Percentiles rank a stretch among this genome's conserved stretches.
Evolutionary conservation across 2,888 invertebrate genomes (phyloP).

Genomic region (Podotricha telesiphe): DNA sequence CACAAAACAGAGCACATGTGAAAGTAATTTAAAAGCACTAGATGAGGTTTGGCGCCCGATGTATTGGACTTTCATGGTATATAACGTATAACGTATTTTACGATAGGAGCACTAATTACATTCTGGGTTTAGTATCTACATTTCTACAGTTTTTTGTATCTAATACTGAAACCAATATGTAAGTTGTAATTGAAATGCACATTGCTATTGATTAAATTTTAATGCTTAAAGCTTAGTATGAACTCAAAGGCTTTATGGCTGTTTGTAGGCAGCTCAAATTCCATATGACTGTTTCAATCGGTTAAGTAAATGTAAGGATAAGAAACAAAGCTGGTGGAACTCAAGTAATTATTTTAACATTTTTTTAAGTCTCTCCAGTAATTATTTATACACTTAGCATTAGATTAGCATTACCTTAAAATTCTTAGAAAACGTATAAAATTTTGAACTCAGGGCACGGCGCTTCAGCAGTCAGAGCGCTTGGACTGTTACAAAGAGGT

Average conservation of each 20-base stretch:
- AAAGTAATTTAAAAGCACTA: constrained; percentile 11
- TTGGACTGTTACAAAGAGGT: too few relatives aligned
- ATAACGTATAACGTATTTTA: constrained; percentile 31
- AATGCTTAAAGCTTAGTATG: background rate
- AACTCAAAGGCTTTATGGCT: background rate
- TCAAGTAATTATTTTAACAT: too few relatives aligned
- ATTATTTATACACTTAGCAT: too few relatives aligned
- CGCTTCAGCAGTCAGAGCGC: too few relatives aligned
- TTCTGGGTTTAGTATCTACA: constrained; percentile 6
- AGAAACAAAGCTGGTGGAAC: too few relatives aligned
- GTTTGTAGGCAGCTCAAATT: background rate
- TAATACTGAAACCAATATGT: constrained; percentile 4
- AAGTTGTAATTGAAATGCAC: constrained; percentile 14
- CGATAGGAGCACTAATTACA: constrained; percentile 32
- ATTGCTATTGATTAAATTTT: background rate
- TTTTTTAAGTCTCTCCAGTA: too few relatives aligned
- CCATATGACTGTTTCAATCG: too few relatives aligned
- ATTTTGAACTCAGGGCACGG: too few relatives aligned
- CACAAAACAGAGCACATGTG: constrained; percentile 1
- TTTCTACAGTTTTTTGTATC: background rate
- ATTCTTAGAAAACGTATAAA: too few relatives aligned
- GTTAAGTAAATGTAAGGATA: too few relatives aligned
- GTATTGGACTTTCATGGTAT: constrained; percentile 8
- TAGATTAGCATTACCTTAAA: too few relatives aligned
- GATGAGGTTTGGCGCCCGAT: constrained; percentile 10